These are phyloP conservation scores for Tapirus terrestris DNA, from an alignment of 2,113 vertebrate genomes.

Conservation along the genomic window DNA sequence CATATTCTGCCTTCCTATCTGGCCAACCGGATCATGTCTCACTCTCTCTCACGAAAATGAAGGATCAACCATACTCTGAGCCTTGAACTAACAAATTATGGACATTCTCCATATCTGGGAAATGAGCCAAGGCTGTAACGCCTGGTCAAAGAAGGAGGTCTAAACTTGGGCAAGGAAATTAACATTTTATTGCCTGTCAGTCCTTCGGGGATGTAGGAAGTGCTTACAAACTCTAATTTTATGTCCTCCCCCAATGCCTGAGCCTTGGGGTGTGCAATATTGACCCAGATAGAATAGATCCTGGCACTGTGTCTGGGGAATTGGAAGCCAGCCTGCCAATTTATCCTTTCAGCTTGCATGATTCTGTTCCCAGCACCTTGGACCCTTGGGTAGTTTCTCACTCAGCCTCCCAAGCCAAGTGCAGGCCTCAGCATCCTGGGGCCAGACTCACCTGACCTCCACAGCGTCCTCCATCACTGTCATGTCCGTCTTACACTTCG, in stretches of 20 bases:
- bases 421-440: accelerated
- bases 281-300: constrained; percentile 22
- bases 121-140: constrained; percentile 15
- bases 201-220: constrained; percentile 27
- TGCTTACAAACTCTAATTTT: constrained; percentile 55
- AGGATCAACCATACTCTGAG: background rate
- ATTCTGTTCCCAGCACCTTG: background rate
- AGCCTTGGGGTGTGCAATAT: background rate
- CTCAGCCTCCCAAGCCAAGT: accelerated
- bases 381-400: background rate
- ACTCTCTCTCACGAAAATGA: background rate
- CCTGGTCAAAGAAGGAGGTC: constrained; percentile 47
- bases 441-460: constrained; percentile 92
- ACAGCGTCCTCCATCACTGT: constrained; percentile 99
- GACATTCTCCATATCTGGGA: constrained; percentile 20
- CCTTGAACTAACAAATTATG: constrained; percentile 24
- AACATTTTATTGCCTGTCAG: constrained; percentile 54
- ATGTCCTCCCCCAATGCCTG: constrained; percentile 10
- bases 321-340: background rate
- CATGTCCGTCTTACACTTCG: constrained; percentile 99
- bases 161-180: constrained; percentile 15
- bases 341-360: background rate
- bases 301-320: background rate
- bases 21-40: background rate
- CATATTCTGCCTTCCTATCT: background rate